phyloP scores from a whole-genome alignment of 2,888 invertebrate species.

The Drosophila anomelani region DNA sequence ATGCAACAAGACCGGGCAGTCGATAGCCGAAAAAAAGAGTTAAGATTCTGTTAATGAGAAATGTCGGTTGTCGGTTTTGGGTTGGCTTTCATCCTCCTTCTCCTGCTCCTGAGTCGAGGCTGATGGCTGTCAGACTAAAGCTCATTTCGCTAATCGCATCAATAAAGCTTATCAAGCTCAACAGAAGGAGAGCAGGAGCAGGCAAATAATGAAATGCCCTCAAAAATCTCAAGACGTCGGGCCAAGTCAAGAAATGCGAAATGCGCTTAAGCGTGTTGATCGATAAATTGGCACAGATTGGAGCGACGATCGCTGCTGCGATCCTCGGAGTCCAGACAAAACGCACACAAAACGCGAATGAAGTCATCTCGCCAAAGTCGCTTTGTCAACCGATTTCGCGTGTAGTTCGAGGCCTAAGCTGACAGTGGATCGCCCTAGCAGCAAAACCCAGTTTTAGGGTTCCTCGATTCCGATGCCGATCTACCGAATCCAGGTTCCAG shows the following conservation, averaged over 20 bases:
- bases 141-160: slow-evolving; percentile 81
- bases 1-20: slow-evolving; percentile 55
- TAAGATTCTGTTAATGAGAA: slow-evolving; percentile 73
- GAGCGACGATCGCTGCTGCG: slow-evolving; percentile 23
- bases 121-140: slow-evolving; percentile 59
- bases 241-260: slow-evolving; percentile 51
- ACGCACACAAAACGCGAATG: slow-evolving; percentile 73
- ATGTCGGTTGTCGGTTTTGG: slow-evolving; percentile 76
- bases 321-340: slow-evolving; percentile 56
- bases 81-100: slow-evolving; percentile 33
- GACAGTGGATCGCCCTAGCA: slow-evolving; percentile 72
- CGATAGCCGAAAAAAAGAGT: slow-evolving; percentile 43
- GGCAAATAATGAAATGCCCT: slow-evolving; percentile 64
- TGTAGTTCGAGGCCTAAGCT: slow-evolving; percentile 72
- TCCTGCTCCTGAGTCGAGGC: slow-evolving; percentile 1
- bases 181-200: slow-evolving; percentile 22
- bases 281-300: slow-evolving; percentile 75
- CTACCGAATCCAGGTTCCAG: not conserved
- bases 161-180: slow-evolving; percentile 78
- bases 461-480: slow-evolving; percentile 3
- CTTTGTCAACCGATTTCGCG: slow-evolving; percentile 76
- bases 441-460: slow-evolving; percentile 26
- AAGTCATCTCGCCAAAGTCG: slow-evolving; percentile 71
- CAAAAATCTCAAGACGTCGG: slow-evolving; percentile 53
- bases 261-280: slow-evolving; percentile 81